A percentile compares a stretch with the other conserved stretches of the same genome.
Evolutionary conservation across 2,797 vertebrate genomes (phyloP).

Genomic region (Dallia pectoralis): DNA sequence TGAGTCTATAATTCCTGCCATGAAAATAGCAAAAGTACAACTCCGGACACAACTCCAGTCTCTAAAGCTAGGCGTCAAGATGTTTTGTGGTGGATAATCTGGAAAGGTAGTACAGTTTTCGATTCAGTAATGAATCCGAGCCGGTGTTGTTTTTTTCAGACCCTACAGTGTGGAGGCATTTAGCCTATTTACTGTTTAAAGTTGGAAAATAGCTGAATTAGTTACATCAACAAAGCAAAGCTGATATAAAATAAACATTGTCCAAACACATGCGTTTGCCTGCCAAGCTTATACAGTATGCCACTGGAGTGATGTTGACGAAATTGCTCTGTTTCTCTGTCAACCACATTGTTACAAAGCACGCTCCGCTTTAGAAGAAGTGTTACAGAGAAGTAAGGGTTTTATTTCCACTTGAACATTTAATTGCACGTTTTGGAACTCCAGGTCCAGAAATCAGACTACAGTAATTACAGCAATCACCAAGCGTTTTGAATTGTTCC

Average conservation of each 20-base stretch:
- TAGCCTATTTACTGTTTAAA: neutral
- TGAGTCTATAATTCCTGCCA: no score
- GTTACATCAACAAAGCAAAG: neutral
- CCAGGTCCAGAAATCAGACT: conserved; percentile 35
- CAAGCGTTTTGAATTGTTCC: conserved; percentile 36
- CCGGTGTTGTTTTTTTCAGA: neutral
- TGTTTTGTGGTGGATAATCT: no score
- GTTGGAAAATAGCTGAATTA: neutral
- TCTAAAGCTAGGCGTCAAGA: no score
- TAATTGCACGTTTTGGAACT: neutral
- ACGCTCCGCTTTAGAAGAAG: conserved; percentile 59
- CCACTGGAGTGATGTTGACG: conserved; percentile 8
- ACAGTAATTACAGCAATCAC: conserved; percentile 55
- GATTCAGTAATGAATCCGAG: neutral
- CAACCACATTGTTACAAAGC: conserved; percentile 60
- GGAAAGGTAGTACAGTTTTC: no score
- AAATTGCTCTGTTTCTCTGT: conserved; percentile 5
- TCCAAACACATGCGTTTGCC: conserved; percentile 35
- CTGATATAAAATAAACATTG: conserved; percentile 8
- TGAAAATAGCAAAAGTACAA: no score
- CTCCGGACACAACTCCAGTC: no score
- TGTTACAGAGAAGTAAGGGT: conserved; percentile 39
- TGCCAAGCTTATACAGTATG: conserved; percentile 22
- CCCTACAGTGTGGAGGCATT: neutral
- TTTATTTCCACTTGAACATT: conserved; percentile 19